A percentile compares a stretch with the other conserved stretches of the same genome.
Evolutionary conservation across 2,113 vertebrate species (phyloP).

Genomic region (Seriola rivoliana): DNA sequence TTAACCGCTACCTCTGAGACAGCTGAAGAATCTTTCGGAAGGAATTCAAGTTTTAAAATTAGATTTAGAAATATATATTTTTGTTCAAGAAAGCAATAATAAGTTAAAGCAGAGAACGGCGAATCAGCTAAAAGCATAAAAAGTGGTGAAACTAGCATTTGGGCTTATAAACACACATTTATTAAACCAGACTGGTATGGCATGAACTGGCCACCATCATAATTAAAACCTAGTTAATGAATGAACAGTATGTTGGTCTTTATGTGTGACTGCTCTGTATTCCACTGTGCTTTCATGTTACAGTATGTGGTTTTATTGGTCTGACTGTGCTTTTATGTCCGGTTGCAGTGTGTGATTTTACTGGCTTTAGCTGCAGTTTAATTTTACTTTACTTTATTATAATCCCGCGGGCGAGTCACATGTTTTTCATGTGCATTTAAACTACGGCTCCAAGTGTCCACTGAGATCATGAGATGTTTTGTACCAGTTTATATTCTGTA

Average conservation of each 20-base stretch:
- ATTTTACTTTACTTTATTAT: slow-evolving; percentile 53
- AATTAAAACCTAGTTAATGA: slow-evolving; percentile 59
- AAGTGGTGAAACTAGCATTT: not conserved
- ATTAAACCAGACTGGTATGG: slow-evolving; percentile 4
- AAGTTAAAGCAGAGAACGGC: not conserved
- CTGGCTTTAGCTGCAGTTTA: slow-evolving; percentile 49
- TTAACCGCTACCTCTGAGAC: not conserved
- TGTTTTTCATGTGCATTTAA: slow-evolving; percentile 8
- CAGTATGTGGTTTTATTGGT: slow-evolving; percentile 66
- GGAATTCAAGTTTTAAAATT: not conserved
- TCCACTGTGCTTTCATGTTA: slow-evolving; percentile 70
- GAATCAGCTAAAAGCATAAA: not conserved
- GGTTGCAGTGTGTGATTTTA: slow-evolving; percentile 60
- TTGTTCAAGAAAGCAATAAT: not conserved
- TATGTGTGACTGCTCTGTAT: slow-evolving; percentile 43
- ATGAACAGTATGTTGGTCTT: slow-evolving; percentile 25
- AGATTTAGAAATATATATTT: not conserved
- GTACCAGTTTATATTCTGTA: not conserved
- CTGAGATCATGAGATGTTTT: not conserved
- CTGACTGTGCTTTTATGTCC: slow-evolving; percentile 66
- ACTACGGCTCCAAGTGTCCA: not conserved
- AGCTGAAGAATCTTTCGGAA: not conserved
- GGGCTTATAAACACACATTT: not conserved
- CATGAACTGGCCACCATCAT: slow-evolving; percentile 2
- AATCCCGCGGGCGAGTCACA: slow-evolving; percentile 59